Percentiles rank a stretch among this genome's conserved stretches.
Evolutionary conservation across 2,888 invertebrate genomes (phyloP).

Genomic region (Thereva nobilitata): DNA sequence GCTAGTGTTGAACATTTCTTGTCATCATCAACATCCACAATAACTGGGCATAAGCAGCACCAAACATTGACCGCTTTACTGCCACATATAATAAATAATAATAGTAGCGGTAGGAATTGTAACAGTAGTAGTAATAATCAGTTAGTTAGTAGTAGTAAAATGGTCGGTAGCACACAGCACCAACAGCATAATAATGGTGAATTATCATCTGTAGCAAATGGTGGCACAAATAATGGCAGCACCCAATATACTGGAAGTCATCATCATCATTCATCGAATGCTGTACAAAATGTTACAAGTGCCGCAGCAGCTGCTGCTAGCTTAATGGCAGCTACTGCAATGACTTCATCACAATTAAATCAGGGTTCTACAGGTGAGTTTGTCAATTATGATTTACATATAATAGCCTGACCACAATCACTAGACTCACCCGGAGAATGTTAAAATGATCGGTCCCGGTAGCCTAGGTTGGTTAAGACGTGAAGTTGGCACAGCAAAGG

Average conservation of each 20-base stretch:
- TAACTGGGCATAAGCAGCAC: conserved; percentile 15
- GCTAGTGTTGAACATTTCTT: conserved; percentile 20
- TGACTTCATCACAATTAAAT: conserved; percentile 38
- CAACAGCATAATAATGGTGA: conserved; percentile 21
- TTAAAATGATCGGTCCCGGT: no score
- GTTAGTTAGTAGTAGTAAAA: conserved; percentile 33
- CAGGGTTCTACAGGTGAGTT: conserved; percentile 25
- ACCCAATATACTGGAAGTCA: conserved; percentile 33
- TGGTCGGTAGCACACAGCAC: conserved; percentile 38
- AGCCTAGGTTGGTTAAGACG: no score
- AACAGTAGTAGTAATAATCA: conserved; percentile 29
- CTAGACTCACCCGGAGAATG: no score
- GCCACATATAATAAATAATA: conserved; percentile 39
- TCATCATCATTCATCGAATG: conserved; percentile 24
- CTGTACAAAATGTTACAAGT: conserved; percentile 29
- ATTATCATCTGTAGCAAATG: conserved; percentile 13
- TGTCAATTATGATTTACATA: neutral
- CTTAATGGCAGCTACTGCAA: conserved; percentile 38
- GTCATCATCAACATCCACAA: neutral
- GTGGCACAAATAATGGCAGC: conserved; percentile 4
- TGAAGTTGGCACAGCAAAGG: no score
- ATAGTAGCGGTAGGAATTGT: conserved; percentile 36
- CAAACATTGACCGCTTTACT: conserved; percentile 29
- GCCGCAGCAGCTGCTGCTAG: conserved; percentile 38
- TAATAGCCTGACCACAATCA: no score